Base-by-base conservation (phyloP, 1,140 invertebrate genomes). In the Eriocheir sinensis region DNA sequence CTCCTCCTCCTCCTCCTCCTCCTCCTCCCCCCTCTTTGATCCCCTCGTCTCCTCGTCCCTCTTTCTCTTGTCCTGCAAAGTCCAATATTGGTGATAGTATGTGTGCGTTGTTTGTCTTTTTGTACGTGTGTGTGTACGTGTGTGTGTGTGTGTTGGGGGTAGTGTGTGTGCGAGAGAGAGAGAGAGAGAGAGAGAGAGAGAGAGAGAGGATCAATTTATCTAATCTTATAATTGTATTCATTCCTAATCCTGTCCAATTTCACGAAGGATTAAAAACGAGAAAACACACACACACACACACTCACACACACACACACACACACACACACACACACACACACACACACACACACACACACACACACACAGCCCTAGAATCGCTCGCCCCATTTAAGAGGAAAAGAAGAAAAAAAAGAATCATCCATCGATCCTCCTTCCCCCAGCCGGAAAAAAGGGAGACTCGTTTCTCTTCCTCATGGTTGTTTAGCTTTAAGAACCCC, bases 81-180 rank as follows among this genome's bases (percentile, higher is more conserved):
- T 72, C 60, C 60, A n/a, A 38, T 88, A 48, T 88, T 38, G 27
- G 36, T 88, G 85, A 30, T 88, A 41, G 36, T 36, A 32, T 88
- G 85, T 38, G 34, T 38, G 85, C 44, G 85, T 38, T 72, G 6
- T 72, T 72, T 72, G 60, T 72, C 17, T n/a, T 72, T 72, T 72
- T 72, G 60, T 21, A 4, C 60, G 17, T 21, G 27, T n/a, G 21
- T 72, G 6, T 72, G 60, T 72, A n/a, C 21, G 60, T 72, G 60
- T 72, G 60, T 72, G 60, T 72, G 60, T 72, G 60, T 72, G 60
- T 72, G 60, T 72, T 72, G 60, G 27, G 60, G 27, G 60, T 72
- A n/a, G 60, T 72, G 60, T 72, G 60, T 72, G 60, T 72, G 17
- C 21, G 60, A n/a, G 60, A n/a, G 60, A n/a, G 60, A n/a, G n/a